Conservation (phyloP, 2,113 vertebrate genomes). For the Myotis brandtii region DNA sequence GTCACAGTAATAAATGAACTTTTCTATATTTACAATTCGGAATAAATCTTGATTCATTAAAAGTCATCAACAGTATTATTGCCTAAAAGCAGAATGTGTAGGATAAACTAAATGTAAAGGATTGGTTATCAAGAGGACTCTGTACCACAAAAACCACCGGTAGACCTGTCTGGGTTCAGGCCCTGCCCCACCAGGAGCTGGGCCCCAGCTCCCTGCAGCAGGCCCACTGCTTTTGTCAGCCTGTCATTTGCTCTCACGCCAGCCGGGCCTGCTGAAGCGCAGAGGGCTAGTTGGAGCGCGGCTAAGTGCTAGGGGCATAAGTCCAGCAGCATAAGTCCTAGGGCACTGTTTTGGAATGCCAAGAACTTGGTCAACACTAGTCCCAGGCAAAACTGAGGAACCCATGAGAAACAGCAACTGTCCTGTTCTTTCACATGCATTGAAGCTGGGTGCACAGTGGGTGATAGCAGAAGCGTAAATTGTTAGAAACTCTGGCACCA, state of each 20-base stretch:
- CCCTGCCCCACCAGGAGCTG: not conserved
- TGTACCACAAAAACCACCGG: accelerated
- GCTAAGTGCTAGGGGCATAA: not conserved
- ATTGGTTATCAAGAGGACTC: not conserved
- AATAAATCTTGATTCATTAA: not conserved
- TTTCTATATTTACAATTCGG: not conserved
- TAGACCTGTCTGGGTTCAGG: not conserved
- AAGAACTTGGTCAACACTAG: not conserved
- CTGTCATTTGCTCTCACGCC: not conserved
- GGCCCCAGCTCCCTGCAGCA: accelerated
- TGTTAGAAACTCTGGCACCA: not conserved
- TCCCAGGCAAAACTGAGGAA: not conserved
- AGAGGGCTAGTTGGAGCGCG: accelerated
- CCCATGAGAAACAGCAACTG: not conserved
- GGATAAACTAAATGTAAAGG: not conserved
- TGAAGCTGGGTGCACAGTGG: not conserved
- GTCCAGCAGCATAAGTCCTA: no score
- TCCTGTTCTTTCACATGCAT: not conserved
- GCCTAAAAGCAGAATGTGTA: not conserved
- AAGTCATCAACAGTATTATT: not conserved
- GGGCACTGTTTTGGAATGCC: not conserved
- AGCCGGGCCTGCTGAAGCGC: not conserved
- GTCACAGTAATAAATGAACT: not conserved
- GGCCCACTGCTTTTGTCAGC: not conserved
- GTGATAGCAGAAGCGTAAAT: not conserved